These are phyloP conservation scores for Pelochelys cantorii DNA, from an alignment of 2,797 vertebrate genomes.

Conservation along the genomic window DNA sequence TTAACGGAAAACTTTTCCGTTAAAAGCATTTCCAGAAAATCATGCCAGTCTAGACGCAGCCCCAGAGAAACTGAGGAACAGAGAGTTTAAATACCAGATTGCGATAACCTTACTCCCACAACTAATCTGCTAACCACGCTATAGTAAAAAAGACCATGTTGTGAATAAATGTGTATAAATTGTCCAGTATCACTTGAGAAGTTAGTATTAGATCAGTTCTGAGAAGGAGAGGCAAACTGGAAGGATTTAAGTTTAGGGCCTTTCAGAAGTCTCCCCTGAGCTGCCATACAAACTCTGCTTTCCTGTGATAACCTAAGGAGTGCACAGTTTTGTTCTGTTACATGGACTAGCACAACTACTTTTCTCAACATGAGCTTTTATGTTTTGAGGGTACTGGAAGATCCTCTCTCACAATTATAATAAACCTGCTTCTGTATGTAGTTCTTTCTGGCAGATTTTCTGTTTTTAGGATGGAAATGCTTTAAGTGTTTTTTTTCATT, in stretches of 20 bases:
- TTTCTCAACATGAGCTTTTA: too few relatives aligned
- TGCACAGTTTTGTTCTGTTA: neutral
- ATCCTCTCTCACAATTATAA: neutral
- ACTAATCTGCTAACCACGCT: neutral
- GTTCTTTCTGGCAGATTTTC: neutral
- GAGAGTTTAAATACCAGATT: neutral
- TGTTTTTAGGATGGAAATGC: neutral
- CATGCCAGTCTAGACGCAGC: too few relatives aligned
- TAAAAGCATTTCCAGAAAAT: too few relatives aligned
- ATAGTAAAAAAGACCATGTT: neutral
- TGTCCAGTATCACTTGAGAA: neutral
- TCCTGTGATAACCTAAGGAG: neutral
- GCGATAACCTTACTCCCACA: neutral
- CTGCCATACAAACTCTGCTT: neutral
- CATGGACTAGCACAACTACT: neutral
- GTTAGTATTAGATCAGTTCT: neutral
- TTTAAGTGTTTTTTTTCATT: slow-evolving; percentile 44
- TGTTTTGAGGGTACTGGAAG: neutral
- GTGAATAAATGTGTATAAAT: slow-evolving; percentile 32
- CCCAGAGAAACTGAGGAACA: neutral
- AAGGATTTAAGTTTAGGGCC: neutral
- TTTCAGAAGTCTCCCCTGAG: neutral
- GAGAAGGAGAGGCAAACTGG: neutral
- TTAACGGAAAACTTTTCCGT: too few relatives aligned
- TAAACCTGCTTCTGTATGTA: neutral